Base-by-base conservation (phyloP, 23 tunicate genomes). In the Clavelina lepadiformis region DNA sequence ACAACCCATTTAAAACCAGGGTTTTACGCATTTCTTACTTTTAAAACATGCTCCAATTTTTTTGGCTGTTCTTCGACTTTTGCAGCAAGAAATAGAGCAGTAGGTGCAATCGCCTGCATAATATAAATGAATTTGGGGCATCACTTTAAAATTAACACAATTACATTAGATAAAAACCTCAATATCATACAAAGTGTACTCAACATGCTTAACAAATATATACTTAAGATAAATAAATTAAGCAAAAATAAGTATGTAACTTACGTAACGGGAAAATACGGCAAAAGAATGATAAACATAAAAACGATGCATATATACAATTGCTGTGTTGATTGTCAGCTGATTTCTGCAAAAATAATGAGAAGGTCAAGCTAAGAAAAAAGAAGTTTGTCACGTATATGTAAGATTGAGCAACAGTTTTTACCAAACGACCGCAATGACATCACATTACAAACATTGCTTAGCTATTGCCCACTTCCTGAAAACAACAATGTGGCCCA, bases 31-130 rank as follows among this genome's bases (percentile, higher is more conserved):
- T 69, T 24, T 58, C 41, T 31, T 32, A 77, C 84, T 77, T 81
- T 91, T 22, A 94, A 61, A 74, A 94, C 99, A 86, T 86, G 99
- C 56, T 86, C 91, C 55, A 94, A 61, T 71, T 94, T 94, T 70
- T 93, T 72, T 0, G 99, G 99, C 38, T 86, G 89, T 55, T 94
- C 99, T 81, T 94, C 99, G 19, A 94, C 95, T 67, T 94, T 94
- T 6, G 99, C 95, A 49, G 99, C 99, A 47, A 94, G 73, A 65
- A 94, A 94, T 0, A 91, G 75, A 31, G 87, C 87, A 29, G 98
- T 79, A 19, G 98, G 92, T 33, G 98, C 98, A 57, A 91, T 82
- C 38, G 80, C 85, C 85, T 91, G 63, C 0, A 63, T 3, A 66
- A 27, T 26, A 25, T 8, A 11, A 26, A 61, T 24, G 6, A 7